Conservation (phyloP, 2,888 invertebrate genomes). For the Drosophila glabriapex region DNA sequence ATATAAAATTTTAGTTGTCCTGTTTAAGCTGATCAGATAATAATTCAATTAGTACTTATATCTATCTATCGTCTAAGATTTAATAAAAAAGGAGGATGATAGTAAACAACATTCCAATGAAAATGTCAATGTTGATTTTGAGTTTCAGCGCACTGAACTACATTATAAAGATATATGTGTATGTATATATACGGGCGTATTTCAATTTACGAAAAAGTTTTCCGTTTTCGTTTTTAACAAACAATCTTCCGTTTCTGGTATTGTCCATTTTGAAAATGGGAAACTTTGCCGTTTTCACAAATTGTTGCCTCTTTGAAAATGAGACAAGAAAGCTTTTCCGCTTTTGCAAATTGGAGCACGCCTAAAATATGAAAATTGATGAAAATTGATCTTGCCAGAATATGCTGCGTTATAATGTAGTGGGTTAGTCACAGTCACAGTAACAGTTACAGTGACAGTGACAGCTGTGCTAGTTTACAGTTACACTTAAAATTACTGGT, state of each 20-base stretch:
- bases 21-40: not conserved
- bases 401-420: not conserved
- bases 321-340: not conserved
- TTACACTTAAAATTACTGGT: not conserved
- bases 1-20: not conserved
- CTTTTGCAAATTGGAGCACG: not conserved
- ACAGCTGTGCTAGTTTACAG: not conserved
- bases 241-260: not conserved
- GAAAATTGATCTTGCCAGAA: not conserved
- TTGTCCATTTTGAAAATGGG: not conserved
- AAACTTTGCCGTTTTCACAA: not conserved
- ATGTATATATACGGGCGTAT: not conserved
- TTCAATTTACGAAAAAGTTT: not conserved
- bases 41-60: not conserved
- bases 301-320: not conserved
- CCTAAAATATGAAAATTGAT: not conserved
- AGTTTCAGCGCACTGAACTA: not conserved
- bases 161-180: not conserved
- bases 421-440: not conserved
- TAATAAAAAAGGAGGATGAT: not conserved
- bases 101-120: not conserved
- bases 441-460: slow-evolving; percentile 1
- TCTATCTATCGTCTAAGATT: not conserved
- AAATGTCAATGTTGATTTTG: not conserved
- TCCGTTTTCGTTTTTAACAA: not conserved